Conservation (phyloP, 2,888 invertebrate genomes). For the Drosophila quinaria region DNA sequence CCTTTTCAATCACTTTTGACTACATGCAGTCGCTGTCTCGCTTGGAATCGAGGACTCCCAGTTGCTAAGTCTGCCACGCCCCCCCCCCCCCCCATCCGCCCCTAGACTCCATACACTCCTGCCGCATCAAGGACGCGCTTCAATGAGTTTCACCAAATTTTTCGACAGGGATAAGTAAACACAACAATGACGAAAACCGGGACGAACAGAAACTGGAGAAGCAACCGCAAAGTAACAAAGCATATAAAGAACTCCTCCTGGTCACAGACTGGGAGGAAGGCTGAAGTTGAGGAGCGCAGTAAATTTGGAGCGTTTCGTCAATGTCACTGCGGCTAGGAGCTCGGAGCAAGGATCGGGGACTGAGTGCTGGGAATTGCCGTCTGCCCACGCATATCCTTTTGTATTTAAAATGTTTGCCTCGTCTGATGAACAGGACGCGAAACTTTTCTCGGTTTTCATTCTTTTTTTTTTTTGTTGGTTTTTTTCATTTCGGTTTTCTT, state of each 20-base stretch:
- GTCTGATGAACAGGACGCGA: slow-evolving; percentile 66
- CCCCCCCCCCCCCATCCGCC: too few relatives aligned
- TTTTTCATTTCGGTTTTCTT: slow-evolving; percentile 24
- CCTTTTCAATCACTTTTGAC: slow-evolving; percentile 83
- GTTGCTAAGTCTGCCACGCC: neutral
- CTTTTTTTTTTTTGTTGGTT: neutral
- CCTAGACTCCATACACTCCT: neutral
- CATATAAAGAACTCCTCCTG: slow-evolving; percentile 14
- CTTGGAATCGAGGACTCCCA: neutral
- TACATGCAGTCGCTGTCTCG: slow-evolving; percentile 69
- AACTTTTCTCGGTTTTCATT: slow-evolving; percentile 38
- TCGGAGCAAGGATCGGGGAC: slow-evolving; percentile 36
- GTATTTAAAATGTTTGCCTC: slow-evolving; percentile 79
- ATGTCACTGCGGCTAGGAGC: slow-evolving; percentile 65
- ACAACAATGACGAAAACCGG: slow-evolving; percentile 60
- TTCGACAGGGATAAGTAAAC: slow-evolving; percentile 77
- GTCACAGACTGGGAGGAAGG: neutral
- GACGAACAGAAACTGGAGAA: slow-evolving; percentile 31
- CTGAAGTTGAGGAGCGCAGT: slow-evolving; percentile 42
- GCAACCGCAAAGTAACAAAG: slow-evolving; percentile 62
- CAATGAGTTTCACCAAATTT: slow-evolving; percentile 70
- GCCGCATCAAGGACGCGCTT: slow-evolving; percentile 56
- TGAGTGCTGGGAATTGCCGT: slow-evolving; percentile 15
- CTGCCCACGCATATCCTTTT: slow-evolving; percentile 82
- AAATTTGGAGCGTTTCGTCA: slow-evolving; percentile 81